Evolutionary conservation across 2,888 invertebrate genomes (phyloP).

Genomic region (Arge pagana): DNA sequence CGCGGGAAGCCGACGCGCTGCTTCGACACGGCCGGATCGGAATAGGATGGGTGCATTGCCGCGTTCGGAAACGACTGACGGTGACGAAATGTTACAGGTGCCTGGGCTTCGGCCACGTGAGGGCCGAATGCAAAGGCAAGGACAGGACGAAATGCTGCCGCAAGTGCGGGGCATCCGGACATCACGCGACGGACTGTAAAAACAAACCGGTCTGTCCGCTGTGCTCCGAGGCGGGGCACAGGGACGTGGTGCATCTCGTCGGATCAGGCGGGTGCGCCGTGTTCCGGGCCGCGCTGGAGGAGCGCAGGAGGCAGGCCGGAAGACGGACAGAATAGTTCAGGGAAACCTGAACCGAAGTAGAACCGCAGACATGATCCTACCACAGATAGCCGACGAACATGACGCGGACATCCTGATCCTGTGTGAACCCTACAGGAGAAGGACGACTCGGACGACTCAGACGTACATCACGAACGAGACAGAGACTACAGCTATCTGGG

Average conservation of each 20-base stretch:
- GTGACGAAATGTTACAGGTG: too few relatives aligned
- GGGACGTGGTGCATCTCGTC: too few relatives aligned
- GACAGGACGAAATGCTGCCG: too few relatives aligned
- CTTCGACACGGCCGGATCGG: neutral
- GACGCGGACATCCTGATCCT: slow-evolving; percentile 25
- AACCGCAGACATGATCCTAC: slow-evolving; percentile 21
- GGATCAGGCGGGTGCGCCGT: neutral
- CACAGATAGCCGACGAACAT: slow-evolving; percentile 19
- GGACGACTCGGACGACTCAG: too few relatives aligned
- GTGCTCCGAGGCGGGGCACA: too few relatives aligned
- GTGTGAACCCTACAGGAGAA: slow-evolving; percentile 32
- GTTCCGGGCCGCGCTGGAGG: slow-evolving; percentile 7
- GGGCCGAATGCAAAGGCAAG: too few relatives aligned
- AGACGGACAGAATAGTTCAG: slow-evolving; percentile 30
- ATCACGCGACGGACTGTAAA: too few relatives aligned
- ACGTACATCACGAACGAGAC: slow-evolving; percentile 21
- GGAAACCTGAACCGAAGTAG: slow-evolving; percentile 27
- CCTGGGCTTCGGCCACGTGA: too few relatives aligned
- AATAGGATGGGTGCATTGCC: slow-evolving; percentile 19
- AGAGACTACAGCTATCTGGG: slow-evolving; percentile 26
- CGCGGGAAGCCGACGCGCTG: neutral
- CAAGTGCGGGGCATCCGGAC: too few relatives aligned
- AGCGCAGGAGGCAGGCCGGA: neutral
- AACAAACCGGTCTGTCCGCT: too few relatives aligned
- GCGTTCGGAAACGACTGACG: slow-evolving; percentile 19